Percentiles rank a stretch among this genome's conserved stretches.
Evolutionary conservation across 1,140 invertebrate species (phyloP).

Genomic region (Drosophila novamexicana): DNA sequence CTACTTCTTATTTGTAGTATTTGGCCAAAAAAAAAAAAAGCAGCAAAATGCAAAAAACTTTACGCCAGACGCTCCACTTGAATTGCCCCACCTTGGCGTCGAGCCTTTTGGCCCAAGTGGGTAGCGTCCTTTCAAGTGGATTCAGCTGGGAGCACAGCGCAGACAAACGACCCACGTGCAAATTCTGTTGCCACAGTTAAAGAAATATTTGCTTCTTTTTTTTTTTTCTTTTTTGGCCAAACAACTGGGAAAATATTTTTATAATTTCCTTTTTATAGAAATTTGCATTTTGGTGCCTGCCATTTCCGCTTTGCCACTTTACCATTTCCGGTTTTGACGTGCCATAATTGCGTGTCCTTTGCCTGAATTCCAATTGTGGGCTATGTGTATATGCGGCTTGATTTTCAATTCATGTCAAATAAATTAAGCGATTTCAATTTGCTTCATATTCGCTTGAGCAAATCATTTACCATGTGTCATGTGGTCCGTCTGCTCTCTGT

Average conservation of each 20-base stretch:
- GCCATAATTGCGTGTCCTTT: slow-evolving; percentile 57
- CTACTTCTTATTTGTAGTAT: slow-evolving; percentile 65
- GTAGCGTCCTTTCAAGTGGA: slow-evolving; percentile 60
- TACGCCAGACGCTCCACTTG: slow-evolving; percentile 56
- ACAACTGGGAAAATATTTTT: slow-evolving; percentile 63
- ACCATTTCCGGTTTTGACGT: slow-evolving; percentile 76
- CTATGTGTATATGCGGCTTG: slow-evolving; percentile 18
- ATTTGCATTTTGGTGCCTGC: slow-evolving; percentile 69
- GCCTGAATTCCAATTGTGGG: slow-evolving; percentile 12
- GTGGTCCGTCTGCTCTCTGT: background rate
- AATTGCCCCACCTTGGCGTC: slow-evolving; percentile 17
- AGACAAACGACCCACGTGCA: slow-evolving; percentile 67
- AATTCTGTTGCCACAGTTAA: slow-evolving; percentile 35
- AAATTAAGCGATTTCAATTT: slow-evolving; percentile 58
- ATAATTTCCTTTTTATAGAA: slow-evolving; percentile 71
- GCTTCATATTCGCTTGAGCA: slow-evolving; percentile 14
- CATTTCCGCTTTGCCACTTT: slow-evolving; percentile 76
- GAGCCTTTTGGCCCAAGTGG: slow-evolving; percentile 49
- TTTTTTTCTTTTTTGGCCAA: slow-evolving; percentile 3
- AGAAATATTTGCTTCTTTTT: slow-evolving; percentile 43
- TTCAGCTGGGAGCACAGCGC: slow-evolving; percentile 41
- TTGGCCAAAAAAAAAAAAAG: slow-evolving; percentile 18
- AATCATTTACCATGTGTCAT: slow-evolving; percentile 10
- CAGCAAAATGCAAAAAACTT: slow-evolving; percentile 38
- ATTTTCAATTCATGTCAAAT: slow-evolving; percentile 59